Conservation (phyloP, 2,113 vertebrate species). For the Hypanus sabinus region DNA sequence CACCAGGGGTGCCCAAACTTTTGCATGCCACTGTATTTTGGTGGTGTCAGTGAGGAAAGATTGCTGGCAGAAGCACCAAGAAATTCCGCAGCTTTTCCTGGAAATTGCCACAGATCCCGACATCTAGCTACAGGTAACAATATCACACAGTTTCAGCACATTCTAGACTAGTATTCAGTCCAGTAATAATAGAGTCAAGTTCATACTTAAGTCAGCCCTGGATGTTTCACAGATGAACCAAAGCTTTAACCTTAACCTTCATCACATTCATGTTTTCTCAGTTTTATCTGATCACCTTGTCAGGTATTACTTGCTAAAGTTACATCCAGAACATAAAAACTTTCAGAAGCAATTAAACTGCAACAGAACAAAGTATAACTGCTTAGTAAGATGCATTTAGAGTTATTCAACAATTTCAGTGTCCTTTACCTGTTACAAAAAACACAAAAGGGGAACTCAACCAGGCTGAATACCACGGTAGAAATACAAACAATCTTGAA, state of each 20-base stretch:
- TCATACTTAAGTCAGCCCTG: neutral
- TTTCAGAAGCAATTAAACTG: neutral
- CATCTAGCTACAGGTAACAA: neutral
- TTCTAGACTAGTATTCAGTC: neutral
- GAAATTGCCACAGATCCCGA: neutral
- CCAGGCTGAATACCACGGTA: conserved; percentile 33
- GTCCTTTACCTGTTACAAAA: conserved; percentile 29
- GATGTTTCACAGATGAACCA: neutral
- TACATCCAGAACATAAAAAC: too few relatives aligned
- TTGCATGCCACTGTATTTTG: too few relatives aligned
- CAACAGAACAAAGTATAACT: neutral
- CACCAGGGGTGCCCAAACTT: too few relatives aligned
- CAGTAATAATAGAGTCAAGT: neutral
- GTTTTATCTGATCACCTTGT: conserved; percentile 12
- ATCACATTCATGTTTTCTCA: neutral
- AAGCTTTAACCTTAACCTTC: neutral
- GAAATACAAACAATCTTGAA: conserved; percentile 36
- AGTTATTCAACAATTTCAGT: neutral
- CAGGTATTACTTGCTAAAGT: too few relatives aligned
- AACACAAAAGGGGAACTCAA: conserved; percentile 29
- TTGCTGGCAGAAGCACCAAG: neutral
- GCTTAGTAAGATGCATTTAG: neutral
- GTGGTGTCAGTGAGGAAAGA: neutral
- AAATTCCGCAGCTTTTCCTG: neutral
- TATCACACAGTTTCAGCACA: neutral